A percentile compares a stretch with the other conserved stretches of the same genome.
Evolutionary conservation across 2,113 vertebrate species (phyloP).

Genomic region (Halcyon senegalensis): DNA sequence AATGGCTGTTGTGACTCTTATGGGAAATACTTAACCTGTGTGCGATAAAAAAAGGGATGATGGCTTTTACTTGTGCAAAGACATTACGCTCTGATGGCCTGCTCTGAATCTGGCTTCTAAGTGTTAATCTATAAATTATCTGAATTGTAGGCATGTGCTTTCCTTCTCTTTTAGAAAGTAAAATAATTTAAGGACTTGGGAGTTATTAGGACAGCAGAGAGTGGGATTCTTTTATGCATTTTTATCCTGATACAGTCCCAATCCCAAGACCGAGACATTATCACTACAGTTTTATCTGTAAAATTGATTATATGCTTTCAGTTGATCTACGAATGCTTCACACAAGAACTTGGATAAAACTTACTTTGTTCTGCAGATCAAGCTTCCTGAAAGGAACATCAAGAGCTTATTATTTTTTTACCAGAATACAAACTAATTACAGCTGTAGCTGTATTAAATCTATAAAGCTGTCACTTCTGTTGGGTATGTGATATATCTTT

Average conservation of each 20-base stretch:
- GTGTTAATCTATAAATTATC: not conserved
- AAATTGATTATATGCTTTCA: not conserved
- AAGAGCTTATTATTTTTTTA: not conserved
- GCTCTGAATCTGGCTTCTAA: not conserved
- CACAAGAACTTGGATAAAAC: not conserved
- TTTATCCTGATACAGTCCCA: not conserved
- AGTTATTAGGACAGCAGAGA: not conserved
- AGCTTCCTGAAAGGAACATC: not conserved
- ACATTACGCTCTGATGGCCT: not conserved
- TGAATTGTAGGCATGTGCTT: not conserved
- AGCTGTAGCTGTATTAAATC: not conserved
- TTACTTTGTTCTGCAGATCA: not conserved
- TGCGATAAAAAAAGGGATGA: not conserved
- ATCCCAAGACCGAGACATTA: not conserved
- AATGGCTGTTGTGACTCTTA: not conserved
- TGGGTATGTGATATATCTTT: not conserved
- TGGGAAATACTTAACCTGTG: not conserved
- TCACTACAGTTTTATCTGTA: not conserved
- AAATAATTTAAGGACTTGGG: rapidly evolving
- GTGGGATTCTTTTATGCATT: not conserved
- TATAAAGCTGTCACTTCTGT: not conserved
- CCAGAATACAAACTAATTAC: not conserved
- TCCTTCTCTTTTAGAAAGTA: not conserved
- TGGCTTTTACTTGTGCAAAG: not conserved
- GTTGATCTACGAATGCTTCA: not conserved